Percentiles rank a stretch among this genome's conserved stretches.
Conservation (phyloP, 2,797 vertebrate species). For the Periophthalmus magnuspinnatus region DNA sequence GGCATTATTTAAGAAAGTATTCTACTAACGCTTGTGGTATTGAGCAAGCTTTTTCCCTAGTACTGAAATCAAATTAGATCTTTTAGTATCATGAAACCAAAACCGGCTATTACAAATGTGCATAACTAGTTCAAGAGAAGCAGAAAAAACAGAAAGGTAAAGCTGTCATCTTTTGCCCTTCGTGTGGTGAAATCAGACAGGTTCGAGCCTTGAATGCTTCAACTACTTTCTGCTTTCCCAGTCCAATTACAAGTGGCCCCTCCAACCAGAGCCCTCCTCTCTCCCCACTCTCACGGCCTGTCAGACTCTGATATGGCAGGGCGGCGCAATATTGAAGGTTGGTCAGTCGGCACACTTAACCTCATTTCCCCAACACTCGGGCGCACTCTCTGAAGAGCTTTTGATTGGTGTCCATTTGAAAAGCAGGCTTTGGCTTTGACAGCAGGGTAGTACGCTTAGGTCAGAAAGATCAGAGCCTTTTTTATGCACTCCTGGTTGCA, state of each 20-base stretch:
- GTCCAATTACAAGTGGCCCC: conserved; percentile 74
- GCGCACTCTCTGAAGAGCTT: conserved; percentile 58
- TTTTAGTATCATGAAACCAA: background rate
- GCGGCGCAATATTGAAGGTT: conserved; percentile 67
- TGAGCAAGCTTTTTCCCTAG: no score
- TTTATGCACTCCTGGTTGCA: conserved; percentile 55
- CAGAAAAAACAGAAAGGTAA: conserved; percentile 33
- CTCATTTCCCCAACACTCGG: conserved; percentile 67
- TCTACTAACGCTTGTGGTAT: no score
- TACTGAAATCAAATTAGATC: background rate
- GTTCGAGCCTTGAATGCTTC: conserved; percentile 61
- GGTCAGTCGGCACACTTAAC: conserved; percentile 72
- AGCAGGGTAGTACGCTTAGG: conserved; percentile 17
- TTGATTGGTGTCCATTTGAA: conserved; percentile 70
- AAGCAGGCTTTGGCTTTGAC: conserved; percentile 56
- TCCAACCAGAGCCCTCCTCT: conserved; percentile 48
- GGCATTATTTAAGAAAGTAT: no score
- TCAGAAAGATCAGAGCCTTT: conserved; percentile 51
- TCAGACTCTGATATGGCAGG: conserved; percentile 67
- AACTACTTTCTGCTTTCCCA: conserved; percentile 64
- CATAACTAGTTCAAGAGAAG: conserved; percentile 32
- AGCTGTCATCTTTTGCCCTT: conserved; percentile 49
- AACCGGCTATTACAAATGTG: conserved; percentile 22
- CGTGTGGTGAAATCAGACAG: conserved; percentile 59
- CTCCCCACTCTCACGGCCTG: conserved; percentile 66